Conservation (phyloP, 2,797 vertebrate species). For the Sebastes minor region DNA sequence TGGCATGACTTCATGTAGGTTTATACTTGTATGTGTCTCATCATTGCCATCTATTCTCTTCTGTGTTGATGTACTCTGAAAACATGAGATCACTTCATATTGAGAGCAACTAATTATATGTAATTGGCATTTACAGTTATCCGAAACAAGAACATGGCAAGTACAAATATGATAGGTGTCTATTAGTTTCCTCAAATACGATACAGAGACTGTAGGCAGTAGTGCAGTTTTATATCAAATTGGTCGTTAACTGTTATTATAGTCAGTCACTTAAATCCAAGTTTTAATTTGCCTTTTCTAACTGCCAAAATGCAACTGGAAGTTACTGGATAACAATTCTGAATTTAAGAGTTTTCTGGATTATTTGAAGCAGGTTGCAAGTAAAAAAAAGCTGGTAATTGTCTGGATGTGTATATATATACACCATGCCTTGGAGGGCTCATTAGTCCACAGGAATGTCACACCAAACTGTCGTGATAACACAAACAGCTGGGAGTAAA, state of each 20-base stretch:
- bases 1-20: slow-evolving; percentile 67
- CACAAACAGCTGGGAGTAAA: slow-evolving; percentile 23
- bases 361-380: not conserved
- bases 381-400: slow-evolving; percentile 12
- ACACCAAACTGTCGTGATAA: slow-evolving; percentile 3
- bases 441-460: slow-evolving; percentile 38
- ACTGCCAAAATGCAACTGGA: slow-evolving; percentile 48
- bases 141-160: not conserved
- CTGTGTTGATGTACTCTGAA: slow-evolving; percentile 37
- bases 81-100: slow-evolving; percentile 38
- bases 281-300: slow-evolving; percentile 46
- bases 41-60: slow-evolving; percentile 42
- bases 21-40: slow-evolving; percentile 53
- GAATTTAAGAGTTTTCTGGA: not conserved
- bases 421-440: slow-evolving; percentile 26
- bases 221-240: slow-evolving; percentile 28
- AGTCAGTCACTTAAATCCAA: slow-evolving; percentile 29
- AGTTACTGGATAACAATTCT: slow-evolving; percentile 14
- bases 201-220: slow-evolving; percentile 5
- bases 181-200: slow-evolving; percentile 32
- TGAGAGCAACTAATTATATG: slow-evolving; percentile 14
- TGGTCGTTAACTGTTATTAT: slow-evolving; percentile 14
- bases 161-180: not conserved
- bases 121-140: slow-evolving; percentile 41
- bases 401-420: slow-evolving; percentile 14